Conservation (phyloP, 2,888 invertebrate genomes). For the Melanotus villosus region DNA sequence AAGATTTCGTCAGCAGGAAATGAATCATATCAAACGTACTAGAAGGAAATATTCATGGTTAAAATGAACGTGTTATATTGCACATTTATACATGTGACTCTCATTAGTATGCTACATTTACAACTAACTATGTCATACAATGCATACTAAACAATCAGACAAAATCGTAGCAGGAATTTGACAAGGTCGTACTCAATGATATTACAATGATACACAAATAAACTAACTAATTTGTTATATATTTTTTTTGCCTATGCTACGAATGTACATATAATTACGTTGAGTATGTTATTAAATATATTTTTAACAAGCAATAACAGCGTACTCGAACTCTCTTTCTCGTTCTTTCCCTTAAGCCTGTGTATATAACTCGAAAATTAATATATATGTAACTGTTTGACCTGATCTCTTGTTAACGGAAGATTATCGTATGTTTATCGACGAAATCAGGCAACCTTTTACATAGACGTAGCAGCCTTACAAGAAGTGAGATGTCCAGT, state of each 20-base stretch:
- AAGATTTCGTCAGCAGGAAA: conserved; percentile 28
- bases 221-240: background rate
- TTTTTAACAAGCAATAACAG: no score
- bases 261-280: no score
- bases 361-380: background rate
- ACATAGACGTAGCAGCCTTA: no score
- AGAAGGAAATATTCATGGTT: conserved; percentile 16
- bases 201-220: conserved; percentile 10
- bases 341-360: background rate
- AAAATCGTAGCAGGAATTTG: conserved; percentile 37
- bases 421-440: no score
- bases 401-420: no score
- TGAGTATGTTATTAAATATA: no score
- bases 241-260: no score
- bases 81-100: conserved; percentile 25
- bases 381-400: background rate
- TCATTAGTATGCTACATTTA: conserved; percentile 36
- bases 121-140: conserved; percentile 8
- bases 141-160: conserved; percentile 32
- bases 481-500: no score
- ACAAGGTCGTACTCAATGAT: conserved; percentile 36
- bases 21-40: conserved; percentile 32
- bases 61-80: conserved; percentile 32
- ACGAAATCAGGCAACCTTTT: no score
- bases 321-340: no score